phyloP scores from a whole-genome alignment of 2,113 vertebrate genomes.

The Oenanthe melanoleuca region DNA sequence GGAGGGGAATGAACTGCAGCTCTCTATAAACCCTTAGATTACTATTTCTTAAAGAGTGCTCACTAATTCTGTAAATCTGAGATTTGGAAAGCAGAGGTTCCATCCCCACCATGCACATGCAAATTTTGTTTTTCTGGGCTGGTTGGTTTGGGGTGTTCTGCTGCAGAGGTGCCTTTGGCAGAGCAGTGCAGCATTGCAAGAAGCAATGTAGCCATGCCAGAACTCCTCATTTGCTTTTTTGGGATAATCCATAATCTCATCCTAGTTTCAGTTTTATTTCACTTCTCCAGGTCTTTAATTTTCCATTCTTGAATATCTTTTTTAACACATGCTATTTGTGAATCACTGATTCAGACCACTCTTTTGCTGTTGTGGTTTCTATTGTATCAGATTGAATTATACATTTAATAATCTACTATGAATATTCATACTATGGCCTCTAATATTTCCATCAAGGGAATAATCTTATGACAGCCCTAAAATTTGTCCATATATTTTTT shows the following conservation, averaged over 20 bases:
- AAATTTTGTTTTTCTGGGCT: background rate
- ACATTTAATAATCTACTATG: background rate
- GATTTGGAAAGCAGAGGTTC: background rate
- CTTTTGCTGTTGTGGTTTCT: background rate
- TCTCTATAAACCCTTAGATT: background rate
- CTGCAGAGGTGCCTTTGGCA: background rate
- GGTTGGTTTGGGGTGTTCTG: background rate
- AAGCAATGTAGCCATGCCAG: background rate
- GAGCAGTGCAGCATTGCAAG: background rate
- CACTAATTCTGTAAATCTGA: background rate
- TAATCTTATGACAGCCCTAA: background rate
- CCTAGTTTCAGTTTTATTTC: background rate
- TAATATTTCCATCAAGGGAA: background rate
- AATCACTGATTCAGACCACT: background rate
- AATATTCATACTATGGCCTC: background rate
- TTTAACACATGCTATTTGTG: background rate
- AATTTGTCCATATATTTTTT: background rate
- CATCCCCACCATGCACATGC: accelerated
- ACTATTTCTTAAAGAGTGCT: background rate
- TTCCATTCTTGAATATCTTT: background rate
- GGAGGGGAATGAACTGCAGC: background rate
- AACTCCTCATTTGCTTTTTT: background rate
- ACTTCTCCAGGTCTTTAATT: background rate
- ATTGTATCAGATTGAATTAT: background rate
- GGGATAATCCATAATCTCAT: background rate